Evolutionary conservation across 2,888 invertebrate genomes (phyloP), one percentile per base, ranked within the genome.

Genomic region (Tinea trinotella): DNA sequence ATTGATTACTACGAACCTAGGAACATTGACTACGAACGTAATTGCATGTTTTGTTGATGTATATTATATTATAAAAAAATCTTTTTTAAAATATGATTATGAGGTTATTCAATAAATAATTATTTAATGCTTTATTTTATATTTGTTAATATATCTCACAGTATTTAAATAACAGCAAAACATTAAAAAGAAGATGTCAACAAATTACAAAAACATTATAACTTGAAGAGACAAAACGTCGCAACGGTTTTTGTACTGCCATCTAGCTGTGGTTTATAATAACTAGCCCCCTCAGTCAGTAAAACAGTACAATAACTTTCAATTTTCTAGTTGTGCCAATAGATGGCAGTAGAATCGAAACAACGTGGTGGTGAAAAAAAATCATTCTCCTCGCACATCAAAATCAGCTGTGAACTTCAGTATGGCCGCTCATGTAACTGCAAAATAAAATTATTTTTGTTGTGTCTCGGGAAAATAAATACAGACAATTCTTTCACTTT

Each of bases 331-430:
- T 13, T 13, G 3, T 15, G 13, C 24, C 24, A 40, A 24, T 24
- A 50, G 50, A 50, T 50, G 50, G 12, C 50, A 24, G n/a, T 50
- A 18, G 15, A 24, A 24, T 50, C 50, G 74, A 82, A 81, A 82
- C 82, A 83, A 84, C 83, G 83, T 82, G 82, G 77, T 81, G 69
- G 15, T 30, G 15, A 64, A 64, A 63, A 62, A 71, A 72, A 74
- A 70, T 75, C 79, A 77, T 72, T 71, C 46, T 19, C 17, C 48
- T 34, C 19, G 79, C 76, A 82, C 74, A 80, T 84, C 84, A 84
- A 85, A 86, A 86, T 86, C 86, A 86, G 86, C 86, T 86, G 86
- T 86, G 81, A 78, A 79, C 78, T 77, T 80, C 84, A 83, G 76
- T 82, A 86, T 86, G 86, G 85, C 86, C 81, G 84, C 81, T 80